Base-by-base conservation (phyloP, 2,888 invertebrate genomes). In the Eueremaeus valkanovi region DNA sequence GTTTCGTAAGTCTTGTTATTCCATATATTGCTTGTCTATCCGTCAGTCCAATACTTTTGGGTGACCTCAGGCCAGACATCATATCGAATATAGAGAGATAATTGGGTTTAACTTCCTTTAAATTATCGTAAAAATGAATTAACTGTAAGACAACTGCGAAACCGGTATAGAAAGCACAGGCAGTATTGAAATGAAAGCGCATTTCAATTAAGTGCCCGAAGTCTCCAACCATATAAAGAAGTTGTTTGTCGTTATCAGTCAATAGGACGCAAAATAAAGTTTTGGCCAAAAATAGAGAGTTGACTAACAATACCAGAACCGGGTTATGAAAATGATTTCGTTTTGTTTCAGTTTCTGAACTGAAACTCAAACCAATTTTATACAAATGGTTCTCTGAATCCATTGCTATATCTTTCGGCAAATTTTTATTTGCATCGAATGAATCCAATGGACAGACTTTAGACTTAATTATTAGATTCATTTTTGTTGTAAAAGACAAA, bases 1-100 rank as follows among this genome's bases (percentile, higher is more conserved):
- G 11, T 13, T 45, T 45, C 11, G 45, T 45, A 18, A 18, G 11
- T 45, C 45, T 45, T 2, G 27, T 27, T 18, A 55, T 27, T 3
- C 6, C 18, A 27, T 8, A 21, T n/a, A 55, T 55, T n/a, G n/a
- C 21, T 13, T 55, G 11, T 21, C 24, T n/a, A 13, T 55, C 27
- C 3, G 55, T 55, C 24, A 55, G 55, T 27, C 55, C 55, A 55
- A 55, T 13, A 55, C 55, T 55, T 55, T 55, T 55, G n/a, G 55
- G 55, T 55, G 55, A 55, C 11, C 21, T 27, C 55, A 55, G 3
- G 13, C 55, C 55, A 5, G 55, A 55, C 55, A 55, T 55, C 55
- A 55, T 55, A 21, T 55, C 55, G 27, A 55, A 55, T 8, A 55
- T 3, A 8, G n/a, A 3, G 18, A 55, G 24, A 21, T 55, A 55